Evolutionary conservation across 2,113 vertebrate genomes (phyloP).

Genomic region (Pitta sordida): DNA sequence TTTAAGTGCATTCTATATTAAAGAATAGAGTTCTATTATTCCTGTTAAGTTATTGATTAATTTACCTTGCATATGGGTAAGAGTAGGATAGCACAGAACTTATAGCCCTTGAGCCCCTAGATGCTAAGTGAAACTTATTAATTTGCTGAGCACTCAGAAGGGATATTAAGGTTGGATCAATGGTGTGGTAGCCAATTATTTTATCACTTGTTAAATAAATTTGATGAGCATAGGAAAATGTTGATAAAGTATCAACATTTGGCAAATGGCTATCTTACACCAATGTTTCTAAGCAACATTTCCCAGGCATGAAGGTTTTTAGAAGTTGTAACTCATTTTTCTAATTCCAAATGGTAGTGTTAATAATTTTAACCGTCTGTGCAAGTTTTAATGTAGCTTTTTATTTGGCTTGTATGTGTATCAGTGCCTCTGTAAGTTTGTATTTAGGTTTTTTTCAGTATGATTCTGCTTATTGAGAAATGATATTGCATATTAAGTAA

Average conservation of each 20-base stretch:
- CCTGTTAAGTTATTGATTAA: not conserved
- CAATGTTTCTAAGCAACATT: not conserved
- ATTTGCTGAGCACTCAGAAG: not conserved
- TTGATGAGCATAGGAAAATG: not conserved
- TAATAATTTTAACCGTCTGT: not conserved
- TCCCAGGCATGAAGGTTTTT: not conserved
- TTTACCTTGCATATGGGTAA: not conserved
- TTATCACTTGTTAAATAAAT: not conserved
- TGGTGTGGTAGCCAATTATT: not conserved
- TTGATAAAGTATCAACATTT: not conserved
- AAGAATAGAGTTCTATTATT: not conserved
- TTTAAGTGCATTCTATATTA: rapidly evolving
- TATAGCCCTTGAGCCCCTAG: not conserved
- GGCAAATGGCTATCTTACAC: not conserved
- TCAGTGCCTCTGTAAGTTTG: not conserved
- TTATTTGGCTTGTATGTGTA: not conserved
- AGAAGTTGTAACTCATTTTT: not conserved
- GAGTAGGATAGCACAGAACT: not conserved
- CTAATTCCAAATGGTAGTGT: not conserved
- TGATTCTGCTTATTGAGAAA: not conserved
- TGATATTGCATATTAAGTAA: not conserved
- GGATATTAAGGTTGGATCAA: not conserved
- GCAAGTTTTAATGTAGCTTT: not conserved
- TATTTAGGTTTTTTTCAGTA: not conserved
- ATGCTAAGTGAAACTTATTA: not conserved